Base-by-base conservation (phyloP, 92 coral and sea anemone genomes). In the Palythoa heliodiscus region DNA sequence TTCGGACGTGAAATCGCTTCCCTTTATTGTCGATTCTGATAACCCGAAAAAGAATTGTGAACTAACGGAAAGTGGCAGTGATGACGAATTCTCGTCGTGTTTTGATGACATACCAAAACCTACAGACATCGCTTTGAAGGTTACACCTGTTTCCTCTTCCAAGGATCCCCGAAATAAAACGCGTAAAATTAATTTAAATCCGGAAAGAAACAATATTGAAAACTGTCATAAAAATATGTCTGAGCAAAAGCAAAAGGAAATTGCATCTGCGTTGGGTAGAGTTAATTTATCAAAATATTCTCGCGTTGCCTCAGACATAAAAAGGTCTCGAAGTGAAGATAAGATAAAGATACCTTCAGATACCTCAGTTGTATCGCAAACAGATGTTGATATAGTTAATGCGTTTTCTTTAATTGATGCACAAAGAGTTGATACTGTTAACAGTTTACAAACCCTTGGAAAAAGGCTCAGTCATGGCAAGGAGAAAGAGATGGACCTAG, bases 401-500 rank as follows among this genome's bases (percentile, higher is more conserved):
- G 7, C 9, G 54, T 39, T 72, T 38, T 39, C 71, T 35, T 23
- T 22, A 38, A 52, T 13, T 11, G 19, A 19, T 67, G 61, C 73
- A 68, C 70, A 80, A 15, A 11, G 43, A 25, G 12, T 70, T 25
- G 73, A 80, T 23, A 47, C 37, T 80, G 84, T 53, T 23, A 48
- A 35, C 60, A 67, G 47, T 63, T 75, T 94, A 38, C 63, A 70
- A 22, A 35, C 63, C n/a, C 90, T 94, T 22, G 99, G 94, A 13
- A 76, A 70, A 13, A 75, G 89, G 58, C 67, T 97, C 43, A 83
- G 92, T 61, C 98, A 93, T 70, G 98, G 98, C 11, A 91, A 88
- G 77, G 89, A 91, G n/a, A 84, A 69, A 39, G 98, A 91, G 90
- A 93, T 94, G 98, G 70, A 54, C 40, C 86, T 94, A 17, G 98